Percentiles rank a stretch among this genome's conserved stretches.
Evolutionary conservation across 1,140 invertebrate genomes (phyloP).

Genomic region (Drosophila grimshawi): DNA sequence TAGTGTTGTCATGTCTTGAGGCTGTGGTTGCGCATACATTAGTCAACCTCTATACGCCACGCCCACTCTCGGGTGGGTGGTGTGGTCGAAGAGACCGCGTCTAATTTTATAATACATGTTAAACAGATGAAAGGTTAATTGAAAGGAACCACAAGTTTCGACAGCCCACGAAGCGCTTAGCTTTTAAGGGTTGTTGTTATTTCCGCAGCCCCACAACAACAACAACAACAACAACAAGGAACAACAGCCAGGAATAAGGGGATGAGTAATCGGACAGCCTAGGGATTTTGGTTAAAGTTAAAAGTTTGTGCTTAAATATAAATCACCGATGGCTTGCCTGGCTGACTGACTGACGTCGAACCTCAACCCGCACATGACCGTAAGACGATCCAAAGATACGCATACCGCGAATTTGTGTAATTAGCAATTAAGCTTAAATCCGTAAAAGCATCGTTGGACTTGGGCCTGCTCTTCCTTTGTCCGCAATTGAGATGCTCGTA

Average conservation of each 20-base stretch:
- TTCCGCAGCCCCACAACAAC: conserved; percentile 30
- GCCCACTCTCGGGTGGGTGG: conserved; percentile 24
- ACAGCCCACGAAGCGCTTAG: conserved; percentile 65
- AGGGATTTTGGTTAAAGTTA: conserved; percentile 79
- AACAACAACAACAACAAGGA: conserved; percentile 32
- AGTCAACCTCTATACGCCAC: conserved; percentile 38
- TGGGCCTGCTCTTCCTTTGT: conserved; percentile 35
- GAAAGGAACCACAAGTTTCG: conserved; percentile 80
- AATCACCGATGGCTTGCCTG: conserved; percentile 69
- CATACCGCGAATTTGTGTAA: conserved; percentile 77
- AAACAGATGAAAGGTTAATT: conserved; percentile 83
- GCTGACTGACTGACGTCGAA: conserved; percentile 53
- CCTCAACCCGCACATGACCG: conserved; percentile 43
- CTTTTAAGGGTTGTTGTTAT: conserved; percentile 62
- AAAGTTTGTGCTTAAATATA: conserved; percentile 81
- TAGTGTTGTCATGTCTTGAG: conserved; percentile 81
- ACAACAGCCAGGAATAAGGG: conserved; percentile 3
- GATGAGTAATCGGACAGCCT: conserved; percentile 30
- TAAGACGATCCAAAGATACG: conserved; percentile 35
- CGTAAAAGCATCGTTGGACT: conserved; percentile 32
- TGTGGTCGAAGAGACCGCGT: conserved; percentile 73
- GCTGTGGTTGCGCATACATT: conserved; percentile 79
- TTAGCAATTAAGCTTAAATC: conserved; percentile 74
- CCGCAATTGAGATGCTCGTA: conserved; percentile 21
- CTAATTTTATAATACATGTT: conserved; percentile 83